These are phyloP conservation scores for Enteromius trimaculatus DNA, from an alignment of 2,797 vertebrate genomes.

Conservation along the genomic window DNA sequence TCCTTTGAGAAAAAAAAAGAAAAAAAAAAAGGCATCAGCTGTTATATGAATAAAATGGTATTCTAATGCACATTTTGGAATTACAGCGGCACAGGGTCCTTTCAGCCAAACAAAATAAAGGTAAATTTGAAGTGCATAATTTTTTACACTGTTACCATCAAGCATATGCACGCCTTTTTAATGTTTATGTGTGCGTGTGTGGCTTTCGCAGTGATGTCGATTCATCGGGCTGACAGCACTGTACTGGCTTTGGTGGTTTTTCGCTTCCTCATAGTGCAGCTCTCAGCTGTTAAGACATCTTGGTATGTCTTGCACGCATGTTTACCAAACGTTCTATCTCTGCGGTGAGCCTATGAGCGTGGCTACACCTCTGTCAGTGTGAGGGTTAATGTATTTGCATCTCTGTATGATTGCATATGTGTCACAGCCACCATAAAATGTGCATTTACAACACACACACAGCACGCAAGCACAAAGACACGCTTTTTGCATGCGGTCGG, in stretches of 20 bases:
- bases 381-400: conserved; percentile 40
- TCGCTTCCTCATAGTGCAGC: conserved; percentile 57
- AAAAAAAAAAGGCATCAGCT: neutral
- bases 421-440: conserved; percentile 1
- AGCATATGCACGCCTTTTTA: neutral
- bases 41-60: neutral
- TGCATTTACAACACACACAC: neutral
- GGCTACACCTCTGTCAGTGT: conserved; percentile 28
- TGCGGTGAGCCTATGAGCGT: conserved; percentile 40
- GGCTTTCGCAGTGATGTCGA: conserved; percentile 28
- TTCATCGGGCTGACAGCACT: conserved; percentile 45
- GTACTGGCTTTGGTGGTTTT: conserved; percentile 53
- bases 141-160: neutral
- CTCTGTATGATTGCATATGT: conserved; percentile 11
- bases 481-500: conserved; percentile 39
- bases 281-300: conserved; percentile 52
- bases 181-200: conserved; percentile 15
- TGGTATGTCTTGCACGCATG: conserved; percentile 51
- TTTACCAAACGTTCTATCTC: conserved; percentile 60
- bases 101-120: neutral
- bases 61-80: neutral
- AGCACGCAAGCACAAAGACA: conserved; percentile 2
- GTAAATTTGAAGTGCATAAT: neutral
- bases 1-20: neutral
- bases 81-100: neutral